Evolutionary conservation across 1,140 invertebrate genomes (phyloP).

Genomic region (Brachionus asplanchnoidis): DNA sequence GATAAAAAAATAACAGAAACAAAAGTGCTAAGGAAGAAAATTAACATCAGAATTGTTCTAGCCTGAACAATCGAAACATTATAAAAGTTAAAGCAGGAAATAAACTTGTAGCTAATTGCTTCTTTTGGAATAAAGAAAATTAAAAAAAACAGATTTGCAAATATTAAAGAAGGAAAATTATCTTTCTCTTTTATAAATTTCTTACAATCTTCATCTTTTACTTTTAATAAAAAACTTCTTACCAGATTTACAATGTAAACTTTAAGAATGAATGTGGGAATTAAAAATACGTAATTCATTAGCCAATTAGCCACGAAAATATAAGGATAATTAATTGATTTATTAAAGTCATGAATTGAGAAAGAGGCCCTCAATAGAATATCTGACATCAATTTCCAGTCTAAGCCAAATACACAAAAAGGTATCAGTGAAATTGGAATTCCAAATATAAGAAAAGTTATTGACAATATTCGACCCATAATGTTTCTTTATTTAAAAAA

Average conservation of each 20-base stretch:
- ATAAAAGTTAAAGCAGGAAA: not conserved
- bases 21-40: not conserved
- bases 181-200: too few relatives aligned
- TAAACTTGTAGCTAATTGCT: not conserved
- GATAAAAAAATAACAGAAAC: too few relatives aligned
- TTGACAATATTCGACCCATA: too few relatives aligned
- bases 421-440: not conserved
- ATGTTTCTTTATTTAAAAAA: too few relatives aligned
- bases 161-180: too few relatives aligned
- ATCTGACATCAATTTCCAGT: not conserved
- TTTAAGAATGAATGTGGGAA: not conserved
- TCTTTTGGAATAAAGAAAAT: not conserved
- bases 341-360: not conserved
- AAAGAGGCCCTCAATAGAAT: not conserved
- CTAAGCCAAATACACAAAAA: not conserved
- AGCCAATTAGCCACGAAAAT: not conserved
- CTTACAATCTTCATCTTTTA: too few relatives aligned
- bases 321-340: not conserved
- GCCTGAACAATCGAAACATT: not conserved
- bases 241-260: not conserved
- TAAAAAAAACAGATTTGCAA: not conserved
- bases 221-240: too few relatives aligned
- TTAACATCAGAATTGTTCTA: not conserved
- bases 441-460: too few relatives aligned
- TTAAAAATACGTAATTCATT: not conserved